Percentiles rank a stretch among this genome's conserved stretches.
Evolutionary conservation across 2,113 vertebrate genomes (phyloP).

Genomic region (Actinemys pallida): DNA sequence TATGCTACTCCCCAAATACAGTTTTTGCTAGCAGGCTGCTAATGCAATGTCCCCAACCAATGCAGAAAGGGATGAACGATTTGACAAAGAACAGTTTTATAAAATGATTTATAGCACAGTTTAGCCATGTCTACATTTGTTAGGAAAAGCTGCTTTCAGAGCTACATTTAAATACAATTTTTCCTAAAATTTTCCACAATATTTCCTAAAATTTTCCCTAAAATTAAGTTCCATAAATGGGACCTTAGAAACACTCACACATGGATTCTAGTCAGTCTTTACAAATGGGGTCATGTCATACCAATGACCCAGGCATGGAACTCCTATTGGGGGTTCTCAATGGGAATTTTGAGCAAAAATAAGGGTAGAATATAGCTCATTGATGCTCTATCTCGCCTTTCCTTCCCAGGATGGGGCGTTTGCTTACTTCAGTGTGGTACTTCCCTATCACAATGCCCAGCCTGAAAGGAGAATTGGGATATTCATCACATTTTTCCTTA

Average conservation of each 20-base stretch:
- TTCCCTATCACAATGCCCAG: background rate
- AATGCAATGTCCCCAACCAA: fast-evolving
- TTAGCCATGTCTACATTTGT: background rate
- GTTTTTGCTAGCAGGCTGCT: background rate
- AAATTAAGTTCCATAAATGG: background rate
- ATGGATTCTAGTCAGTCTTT: fast-evolving
- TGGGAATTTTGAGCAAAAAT: background rate
- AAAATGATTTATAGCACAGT: background rate
- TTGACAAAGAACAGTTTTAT: background rate
- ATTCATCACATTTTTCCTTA: background rate
- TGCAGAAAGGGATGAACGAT: background rate
- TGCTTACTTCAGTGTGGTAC: background rate
- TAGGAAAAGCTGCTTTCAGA: background rate
- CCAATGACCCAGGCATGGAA: fast-evolving
- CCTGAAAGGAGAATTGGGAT: background rate
- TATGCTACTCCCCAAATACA: background rate
- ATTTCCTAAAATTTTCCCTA: background rate
- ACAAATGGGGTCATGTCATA: background rate
- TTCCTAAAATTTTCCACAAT: background rate
- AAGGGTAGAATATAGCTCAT: background rate
- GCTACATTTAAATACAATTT: background rate
- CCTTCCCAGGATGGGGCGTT: background rate
- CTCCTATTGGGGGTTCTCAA: background rate
- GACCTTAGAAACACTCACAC: fast-evolving
- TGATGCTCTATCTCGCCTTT: background rate